These are phyloP conservation scores for Trachops cirrhosus DNA, from an alignment of 2,797 vertebrate genomes.

Conservation along the genomic window DNA sequence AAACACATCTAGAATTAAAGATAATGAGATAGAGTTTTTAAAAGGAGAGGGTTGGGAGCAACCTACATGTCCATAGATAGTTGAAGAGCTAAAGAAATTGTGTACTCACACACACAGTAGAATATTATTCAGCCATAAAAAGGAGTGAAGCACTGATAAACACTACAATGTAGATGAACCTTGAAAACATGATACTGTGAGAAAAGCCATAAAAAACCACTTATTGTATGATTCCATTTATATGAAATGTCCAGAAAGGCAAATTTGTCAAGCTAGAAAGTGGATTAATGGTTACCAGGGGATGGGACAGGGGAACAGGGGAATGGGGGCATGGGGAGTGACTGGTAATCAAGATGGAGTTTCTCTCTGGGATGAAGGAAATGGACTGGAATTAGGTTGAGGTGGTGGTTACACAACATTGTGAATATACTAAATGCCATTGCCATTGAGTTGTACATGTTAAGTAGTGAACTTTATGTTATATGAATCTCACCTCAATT, in stretches of 20 bases:
- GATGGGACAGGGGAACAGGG: not conserved
- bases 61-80: not conserved
- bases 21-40: not conserved
- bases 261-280: not conserved
- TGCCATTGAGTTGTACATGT: not conserved
- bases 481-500: not conserved
- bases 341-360: not conserved
- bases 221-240: not conserved
- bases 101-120: not conserved
- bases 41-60: not conserved
- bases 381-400: not conserved
- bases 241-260: not conserved
- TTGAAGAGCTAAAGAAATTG: not conserved
- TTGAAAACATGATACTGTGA: not conserved
- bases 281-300: not conserved
- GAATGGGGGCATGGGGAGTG: too few species aligned
- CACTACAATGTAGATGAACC: not conserved
- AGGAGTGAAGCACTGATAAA: not conserved
- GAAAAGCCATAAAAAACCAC: not conserved
- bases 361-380: not conserved
- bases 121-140: not conserved
- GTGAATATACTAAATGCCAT: not conserved
- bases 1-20: not conserved
- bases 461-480: not conserved
- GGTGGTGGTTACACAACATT: not conserved